phyloP scores from a whole-genome alignment of 2,113 vertebrate genomes.

The Oncorhynchus mykiss region DNA sequence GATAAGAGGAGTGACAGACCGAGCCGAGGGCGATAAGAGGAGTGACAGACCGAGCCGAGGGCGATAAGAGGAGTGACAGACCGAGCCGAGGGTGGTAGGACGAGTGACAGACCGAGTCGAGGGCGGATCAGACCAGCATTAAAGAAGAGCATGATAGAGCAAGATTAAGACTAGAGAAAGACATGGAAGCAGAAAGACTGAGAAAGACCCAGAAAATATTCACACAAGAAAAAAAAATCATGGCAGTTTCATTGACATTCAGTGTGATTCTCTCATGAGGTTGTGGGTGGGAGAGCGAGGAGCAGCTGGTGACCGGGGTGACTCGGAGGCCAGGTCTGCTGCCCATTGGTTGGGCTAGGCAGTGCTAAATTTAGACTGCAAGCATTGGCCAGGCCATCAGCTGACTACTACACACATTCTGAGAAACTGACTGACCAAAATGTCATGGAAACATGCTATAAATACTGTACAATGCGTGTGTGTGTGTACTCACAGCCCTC shows the following conservation, averaged over 20 bases:
- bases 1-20: too few species aligned
- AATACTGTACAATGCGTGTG: background rate
- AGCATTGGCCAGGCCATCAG: background rate
- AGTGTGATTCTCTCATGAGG: background rate
- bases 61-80: too few species aligned
- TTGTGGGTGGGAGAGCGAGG: background rate
- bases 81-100: too few species aligned
- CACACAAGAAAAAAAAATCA: background rate
- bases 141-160: background rate
- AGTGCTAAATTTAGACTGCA: background rate
- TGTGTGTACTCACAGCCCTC: conserved; percentile 80
- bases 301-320: conserved; percentile 1
- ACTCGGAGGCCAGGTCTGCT: background rate
- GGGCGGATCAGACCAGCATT: background rate
- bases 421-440: background rate
- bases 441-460: background rate
- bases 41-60: too few species aligned
- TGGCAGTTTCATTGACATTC: background rate
- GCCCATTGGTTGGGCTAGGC: background rate
- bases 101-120: too few species aligned
- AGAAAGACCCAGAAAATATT: background rate
- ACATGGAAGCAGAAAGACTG: background rate
- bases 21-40: too few species aligned
- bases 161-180: background rate
- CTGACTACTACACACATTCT: too few species aligned